These are phyloP conservation scores for Acanthopleura granulata DNA, from an alignment of 2,888 invertebrate species.

Conservation along the genomic window DNA sequence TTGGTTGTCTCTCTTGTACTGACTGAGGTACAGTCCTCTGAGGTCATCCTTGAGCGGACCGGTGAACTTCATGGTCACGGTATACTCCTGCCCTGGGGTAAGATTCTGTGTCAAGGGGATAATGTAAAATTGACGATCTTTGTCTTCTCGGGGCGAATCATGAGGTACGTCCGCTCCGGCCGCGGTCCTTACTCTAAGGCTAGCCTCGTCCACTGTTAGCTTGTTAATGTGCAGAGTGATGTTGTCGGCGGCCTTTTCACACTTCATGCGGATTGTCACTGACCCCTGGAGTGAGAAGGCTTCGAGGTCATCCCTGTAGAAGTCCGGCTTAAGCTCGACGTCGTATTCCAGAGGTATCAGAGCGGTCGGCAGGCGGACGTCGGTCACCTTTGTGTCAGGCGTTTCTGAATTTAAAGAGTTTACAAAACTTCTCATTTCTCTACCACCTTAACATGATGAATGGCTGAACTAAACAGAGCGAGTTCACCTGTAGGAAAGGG, in stretches of 20 bases:
- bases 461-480: too few relatives aligned
- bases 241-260: conserved; percentile 72
- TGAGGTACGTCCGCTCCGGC: conserved; percentile 21
- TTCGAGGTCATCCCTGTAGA: conserved; percentile 39
- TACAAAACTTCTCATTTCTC: not conserved
- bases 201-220: conserved; percentile 76
- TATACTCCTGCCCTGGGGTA: conserved; percentile 75
- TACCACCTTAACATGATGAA: too few relatives aligned
- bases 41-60: conserved; percentile 75
- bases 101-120: conserved; percentile 76
- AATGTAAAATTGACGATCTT: conserved; percentile 55
- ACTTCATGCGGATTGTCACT: conserved; percentile 36
- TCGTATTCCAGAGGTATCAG: conserved; percentile 45
- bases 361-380: conserved; percentile 38
- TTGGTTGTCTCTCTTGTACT: conserved; percentile 36
- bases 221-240: conserved; percentile 83
- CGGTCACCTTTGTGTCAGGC: conserved; percentile 18
- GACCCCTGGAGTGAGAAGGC: conserved; percentile 44
- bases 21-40: conserved; percentile 41
- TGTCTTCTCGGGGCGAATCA: conserved; percentile 23
- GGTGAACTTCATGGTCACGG: conserved; percentile 78
- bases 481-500: too few relatives aligned
- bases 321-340: conserved; percentile 49
- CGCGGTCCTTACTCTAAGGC: conserved; percentile 65
- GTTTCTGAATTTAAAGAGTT: not conserved